Evolutionary conservation across 2,888 invertebrate genomes (phyloP), one percentile per base, ranked within the genome.

Genomic region (Actias luna): DNA sequence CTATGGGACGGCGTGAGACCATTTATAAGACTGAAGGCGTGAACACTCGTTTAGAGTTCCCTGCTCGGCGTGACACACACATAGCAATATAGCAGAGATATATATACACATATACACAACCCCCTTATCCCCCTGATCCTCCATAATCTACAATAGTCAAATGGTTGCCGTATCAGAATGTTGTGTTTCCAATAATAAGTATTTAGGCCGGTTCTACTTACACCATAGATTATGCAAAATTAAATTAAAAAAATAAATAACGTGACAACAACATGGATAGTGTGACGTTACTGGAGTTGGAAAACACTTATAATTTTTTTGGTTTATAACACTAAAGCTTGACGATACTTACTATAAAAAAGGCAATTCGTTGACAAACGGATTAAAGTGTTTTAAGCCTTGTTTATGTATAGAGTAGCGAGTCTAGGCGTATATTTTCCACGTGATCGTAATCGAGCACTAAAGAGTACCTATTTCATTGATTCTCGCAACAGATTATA

Each of bases 81-180:
- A 73, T 87, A 88, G 87, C 82, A 79, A 84, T 89, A 89, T 77
- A 73, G 82, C 79, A 85, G 83, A 83, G 82, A 80, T 87, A 89
- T 91, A 87, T 90, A 84, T 75, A 82, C 79, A 86, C 84, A 85
- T 75, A 82, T 80, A 86, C 84, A 85, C 83, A 69, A 67, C 75
- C 74, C 79, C 79, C 75, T 64, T 65, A 65, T 62, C 62, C 78
- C 85, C 79, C 68, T 65, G 72, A 61, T 90, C 91, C 92, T 92
- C 92, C 92, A 92, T 68, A 89, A 81, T 82, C 70, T 92, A 89
- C 92, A 92, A 92, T 92, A 92, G 92, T 83, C 70, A 73, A 78
- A 76, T 85, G 61, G 39, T 27, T 60, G 67, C 0, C 60, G 62
- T 29, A 67, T 60, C 78, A 89, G 77, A 89, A 72, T 85, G 85